Percentiles rank a stretch among this genome's conserved stretches.
These are phyloP conservation scores for Haliclona indistincta DNA, from an alignment of 37 sponge, comb jelly and placozoan species.

Conservation along the genomic window DNA sequence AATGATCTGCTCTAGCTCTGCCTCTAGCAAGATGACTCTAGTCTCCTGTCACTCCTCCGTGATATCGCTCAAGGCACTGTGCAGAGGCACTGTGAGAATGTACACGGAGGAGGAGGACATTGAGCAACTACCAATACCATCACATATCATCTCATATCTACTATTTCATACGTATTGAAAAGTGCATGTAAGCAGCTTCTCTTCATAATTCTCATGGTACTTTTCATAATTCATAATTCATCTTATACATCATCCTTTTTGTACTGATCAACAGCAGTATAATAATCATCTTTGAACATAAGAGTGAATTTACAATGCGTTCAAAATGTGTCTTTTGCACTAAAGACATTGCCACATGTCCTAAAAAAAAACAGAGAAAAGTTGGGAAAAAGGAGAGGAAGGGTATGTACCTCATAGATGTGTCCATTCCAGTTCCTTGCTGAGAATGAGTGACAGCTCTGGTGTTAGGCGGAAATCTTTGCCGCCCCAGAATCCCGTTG, in stretches of 20 bases:
- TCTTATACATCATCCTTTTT: background rate
- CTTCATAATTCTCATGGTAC: too few relatives aligned
- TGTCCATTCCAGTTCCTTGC: conserved; percentile 26
- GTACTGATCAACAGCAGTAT: background rate
- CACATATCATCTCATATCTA: conserved; percentile 49
- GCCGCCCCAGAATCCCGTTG: conserved; percentile 37
- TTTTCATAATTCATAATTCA: too few relatives aligned
- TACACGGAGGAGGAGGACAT: conserved; percentile 29
- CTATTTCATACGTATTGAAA: conserved; percentile 1
- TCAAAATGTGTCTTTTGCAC: background rate
- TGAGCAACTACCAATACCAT: conserved; percentile 44
- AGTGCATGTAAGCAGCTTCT: too few relatives aligned
- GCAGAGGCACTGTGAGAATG: conserved; percentile 53
- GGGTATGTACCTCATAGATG: too few relatives aligned
- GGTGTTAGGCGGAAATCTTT: background rate
- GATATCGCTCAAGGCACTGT: conserved; percentile 50
- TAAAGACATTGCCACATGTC: background rate
- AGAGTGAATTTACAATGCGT: too few relatives aligned
- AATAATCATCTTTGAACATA: background rate
- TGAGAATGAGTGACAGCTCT: background rate
- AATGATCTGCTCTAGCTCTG: conserved; percentile 59
- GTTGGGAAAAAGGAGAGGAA: too few relatives aligned
- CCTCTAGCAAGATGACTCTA: conserved; percentile 41
- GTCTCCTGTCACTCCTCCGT: conserved; percentile 50
- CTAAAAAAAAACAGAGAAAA: background rate